Evolutionary conservation across 1,140 invertebrate species (phyloP), one percentile per base, ranked within the genome.

Genomic region (Papilio xuthus): DNA sequence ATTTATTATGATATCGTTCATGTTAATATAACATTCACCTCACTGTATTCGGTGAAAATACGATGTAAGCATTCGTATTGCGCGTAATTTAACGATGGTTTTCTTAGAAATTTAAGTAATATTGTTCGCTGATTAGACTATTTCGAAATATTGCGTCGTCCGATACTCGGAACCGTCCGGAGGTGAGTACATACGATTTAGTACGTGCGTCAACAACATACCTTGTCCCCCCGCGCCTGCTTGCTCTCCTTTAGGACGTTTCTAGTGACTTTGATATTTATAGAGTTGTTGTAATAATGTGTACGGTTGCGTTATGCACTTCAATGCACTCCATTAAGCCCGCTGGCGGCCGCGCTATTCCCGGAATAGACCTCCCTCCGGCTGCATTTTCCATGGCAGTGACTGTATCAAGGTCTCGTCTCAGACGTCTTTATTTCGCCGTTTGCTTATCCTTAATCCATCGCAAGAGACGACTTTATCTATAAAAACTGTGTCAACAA

Each of bases 311-410:
- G 63, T 83, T 69, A 83, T 84, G 79, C 78, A 82, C 76, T 81
- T 80, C 82, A 84, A 28, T 87, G 80, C 81, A 85, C 82, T 80
- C 72, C 63, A 82, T 82, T 81, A 79, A 71, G 73, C 77, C 50
- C 50, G 77, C 78, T 81, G 80, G 73, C 82, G 79, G 74, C 78
- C 74, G 79, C 83, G 79, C 82, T 87, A 84, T 85, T 87, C 82
- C 80, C 73, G 80, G 82, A 86, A 83, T 81, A 83, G 72, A 82
- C 60, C 82, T 69, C 78, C 75, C 67, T 73, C 69, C 67, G 56
- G 72, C 76, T 82, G 70, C 56, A 81, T 85, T 85, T 85, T 84
- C 81, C 83, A 85, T 81, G 78, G 78, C 77, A 80, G 69, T 77
- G 78, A 69, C 9, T 71, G 28, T 75, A 60, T 82, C 82, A 87